Conservation (phyloP, 92 coral and sea anemone genomes). For the Palythoa grandiflora region DNA sequence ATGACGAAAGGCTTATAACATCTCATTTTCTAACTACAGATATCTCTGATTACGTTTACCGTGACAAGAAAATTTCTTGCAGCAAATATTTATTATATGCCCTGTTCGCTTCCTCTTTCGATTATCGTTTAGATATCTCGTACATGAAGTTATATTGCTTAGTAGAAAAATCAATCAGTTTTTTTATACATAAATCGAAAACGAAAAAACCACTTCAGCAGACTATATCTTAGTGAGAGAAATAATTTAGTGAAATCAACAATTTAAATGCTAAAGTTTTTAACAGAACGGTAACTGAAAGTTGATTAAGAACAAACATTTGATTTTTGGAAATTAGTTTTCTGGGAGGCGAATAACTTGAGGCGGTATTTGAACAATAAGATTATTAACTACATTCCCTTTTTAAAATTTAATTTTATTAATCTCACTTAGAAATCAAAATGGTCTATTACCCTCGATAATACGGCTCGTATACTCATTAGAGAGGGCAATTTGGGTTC, state of each 20-base stretch:
- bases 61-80: neutral
- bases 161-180: neutral
- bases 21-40: neutral
- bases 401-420: neutral
- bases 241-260: neutral
- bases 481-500: neutral
- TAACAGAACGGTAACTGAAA: neutral
- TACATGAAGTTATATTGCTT: neutral
- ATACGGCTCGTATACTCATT: constrained; percentile 23
- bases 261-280: neutral
- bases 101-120: neutral
- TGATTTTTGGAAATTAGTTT: neutral
- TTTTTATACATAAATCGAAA: neutral
- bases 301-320: constrained; percentile 21
- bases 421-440: constrained; percentile 15
- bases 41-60: neutral
- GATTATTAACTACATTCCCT: neutral
- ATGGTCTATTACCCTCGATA: constrained; percentile 17
- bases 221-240: neutral
- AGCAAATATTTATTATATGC: neutral
- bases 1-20: too few relatives aligned
- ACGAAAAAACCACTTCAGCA: neutral
- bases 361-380: neutral
- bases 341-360: neutral
- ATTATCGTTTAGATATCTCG: neutral